Base-by-base conservation (phyloP, 2,888 invertebrate genomes). In the Ptilodon capucinus region DNA sequence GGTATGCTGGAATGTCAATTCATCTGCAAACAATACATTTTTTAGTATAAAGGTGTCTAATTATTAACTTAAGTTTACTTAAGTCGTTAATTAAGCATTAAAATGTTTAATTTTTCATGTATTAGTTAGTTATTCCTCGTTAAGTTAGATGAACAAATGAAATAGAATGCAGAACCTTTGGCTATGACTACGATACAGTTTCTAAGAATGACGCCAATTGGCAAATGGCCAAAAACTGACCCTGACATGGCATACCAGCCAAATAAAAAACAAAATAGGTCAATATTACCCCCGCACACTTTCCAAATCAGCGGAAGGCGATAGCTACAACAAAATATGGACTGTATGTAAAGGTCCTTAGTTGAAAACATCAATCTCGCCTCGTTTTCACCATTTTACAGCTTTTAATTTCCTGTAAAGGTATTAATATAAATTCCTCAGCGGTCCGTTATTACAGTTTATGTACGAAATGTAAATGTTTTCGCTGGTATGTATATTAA, bases 391-490 rank as follows among this genome's bases (percentile, higher is more conserved):
- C 13, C 32, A 40, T 43, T 43, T 17, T 9, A 48, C 32, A 40
- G 21, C 39, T 6, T 6, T 18, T 32, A 59, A 48, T 59, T 40
- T 59, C 40, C 54, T 43, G 21, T 21, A 9, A 41, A 25, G 8
- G 17, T 19, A 49, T 40, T 21, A 36, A 41, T 40, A 30, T 14
- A 32, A 30, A 39, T 35, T 35, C 13, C n/a, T 14, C 11, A 18
- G 30, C 19, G 28, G 9, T 5, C 21, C 11, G 11, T 17, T 18
- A 36, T 36, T 18, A 36, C 36, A 11, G 0, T 36, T 8, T 16
- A 34, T 16, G 14, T 8, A 34, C 14, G 11, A 2, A 14, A 18
- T 32, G 14, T 14, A 32, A 32, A 7, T 36, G 18, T 36, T 39
- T 18, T 36, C 18, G 14, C 36, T 16, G 34, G 34, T 18, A n/a